These are phyloP conservation scores for Oligia fasciuncula DNA, from an alignment of 2,888 invertebrate species.

Conservation along the genomic window DNA sequence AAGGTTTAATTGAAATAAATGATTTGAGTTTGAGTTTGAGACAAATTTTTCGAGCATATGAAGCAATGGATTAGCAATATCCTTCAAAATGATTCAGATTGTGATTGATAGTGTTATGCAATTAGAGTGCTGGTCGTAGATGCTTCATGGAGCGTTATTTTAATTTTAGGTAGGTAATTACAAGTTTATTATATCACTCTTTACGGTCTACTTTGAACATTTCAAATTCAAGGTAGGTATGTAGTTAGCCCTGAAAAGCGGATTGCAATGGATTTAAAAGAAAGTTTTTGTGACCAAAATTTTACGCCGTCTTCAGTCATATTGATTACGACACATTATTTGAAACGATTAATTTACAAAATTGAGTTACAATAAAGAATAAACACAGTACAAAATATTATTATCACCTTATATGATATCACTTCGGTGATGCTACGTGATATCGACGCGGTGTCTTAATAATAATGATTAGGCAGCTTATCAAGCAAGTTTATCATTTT, in stretches of 20 bases:
- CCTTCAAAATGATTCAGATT: too few relatives aligned
- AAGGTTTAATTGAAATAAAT: too few relatives aligned
- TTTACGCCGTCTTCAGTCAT: neutral
- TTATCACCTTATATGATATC: neutral
- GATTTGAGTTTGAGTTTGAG: too few relatives aligned
- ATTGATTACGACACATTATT: neutral
- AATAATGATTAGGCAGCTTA: neutral
- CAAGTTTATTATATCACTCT: neutral
- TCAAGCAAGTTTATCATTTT: neutral
- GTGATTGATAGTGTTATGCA: too few relatives aligned
- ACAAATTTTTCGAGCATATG: too few relatives aligned
- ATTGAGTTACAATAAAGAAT: neutral
- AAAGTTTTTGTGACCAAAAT: neutral
- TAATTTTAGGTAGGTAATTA: neutral
- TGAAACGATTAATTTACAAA: neutral
- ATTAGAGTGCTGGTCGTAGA: neutral
- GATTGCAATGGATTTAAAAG: slow-evolving; percentile 4
- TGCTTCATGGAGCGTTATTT: neutral
- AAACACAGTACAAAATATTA: neutral
- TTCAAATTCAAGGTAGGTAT: neutral
- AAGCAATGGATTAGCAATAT: too few relatives aligned
- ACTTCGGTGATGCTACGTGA: neutral
- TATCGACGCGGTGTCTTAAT: neutral
- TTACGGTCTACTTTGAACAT: neutral
- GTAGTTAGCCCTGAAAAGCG: slow-evolving; percentile 9